Conservation (phyloP, 2,797 vertebrate genomes). For the Mus spretus region DNA sequence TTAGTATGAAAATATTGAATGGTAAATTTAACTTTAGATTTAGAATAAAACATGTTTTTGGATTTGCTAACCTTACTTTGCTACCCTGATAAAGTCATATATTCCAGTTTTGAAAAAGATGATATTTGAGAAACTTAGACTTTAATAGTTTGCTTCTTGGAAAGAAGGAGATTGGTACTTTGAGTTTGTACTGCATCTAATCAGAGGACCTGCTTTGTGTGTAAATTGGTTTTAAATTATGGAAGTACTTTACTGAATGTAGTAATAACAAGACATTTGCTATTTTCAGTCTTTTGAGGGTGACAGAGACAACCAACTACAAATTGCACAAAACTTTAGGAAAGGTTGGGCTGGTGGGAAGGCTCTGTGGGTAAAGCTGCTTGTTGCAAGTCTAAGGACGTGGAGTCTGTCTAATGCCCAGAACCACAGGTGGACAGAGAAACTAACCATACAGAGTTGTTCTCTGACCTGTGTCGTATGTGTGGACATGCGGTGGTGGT, state of each 20-base stretch:
- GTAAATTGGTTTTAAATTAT: conserved; percentile 49
- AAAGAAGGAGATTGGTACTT: neutral
- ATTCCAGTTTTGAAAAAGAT: conserved; percentile 39
- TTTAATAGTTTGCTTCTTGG: conserved; percentile 7
- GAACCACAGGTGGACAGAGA: neutral
- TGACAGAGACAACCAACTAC: conserved; percentile 18
- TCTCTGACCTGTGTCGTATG: no score
- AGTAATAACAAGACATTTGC: conserved; percentile 31
- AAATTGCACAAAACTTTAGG: conserved; percentile 45
- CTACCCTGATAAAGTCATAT: conserved; percentile 56
- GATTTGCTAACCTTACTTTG: conserved; percentile 38
- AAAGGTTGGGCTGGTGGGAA: neutral
- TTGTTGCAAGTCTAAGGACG: neutral
- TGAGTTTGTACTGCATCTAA: neutral
- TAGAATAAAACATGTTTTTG: conserved; percentile 38
- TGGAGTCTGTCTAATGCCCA: neutral
- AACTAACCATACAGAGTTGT: neutral
- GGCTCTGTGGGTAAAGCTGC: neutral
- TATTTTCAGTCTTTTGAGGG: neutral
- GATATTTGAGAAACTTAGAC: conserved; percentile 34
- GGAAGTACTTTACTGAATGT: conserved; percentile 37
- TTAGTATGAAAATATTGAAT: conserved; percentile 58
- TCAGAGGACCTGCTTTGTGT: conserved; percentile 39
- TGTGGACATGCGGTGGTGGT: neutral
- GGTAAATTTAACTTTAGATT: conserved; percentile 26